phyloP scores from a whole-genome alignment of 2,797 vertebrate species.

The Centropyge bicolor region DNA sequence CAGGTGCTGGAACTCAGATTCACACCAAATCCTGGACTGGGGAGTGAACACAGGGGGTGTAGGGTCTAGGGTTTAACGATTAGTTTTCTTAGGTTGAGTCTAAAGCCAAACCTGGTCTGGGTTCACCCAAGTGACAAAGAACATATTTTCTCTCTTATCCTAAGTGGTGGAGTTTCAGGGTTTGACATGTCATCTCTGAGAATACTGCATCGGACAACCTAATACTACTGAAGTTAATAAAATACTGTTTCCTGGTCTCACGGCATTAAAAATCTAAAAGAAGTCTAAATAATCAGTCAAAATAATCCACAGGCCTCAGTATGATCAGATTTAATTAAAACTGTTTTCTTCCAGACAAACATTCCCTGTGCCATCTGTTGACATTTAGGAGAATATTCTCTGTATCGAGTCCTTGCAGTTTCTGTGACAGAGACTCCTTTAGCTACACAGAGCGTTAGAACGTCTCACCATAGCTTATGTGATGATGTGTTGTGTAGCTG shows the following conservation, averaged over 20 bases:
- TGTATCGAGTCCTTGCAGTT: background rate
- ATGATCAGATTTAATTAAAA: background rate
- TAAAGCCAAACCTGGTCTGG: background rate
- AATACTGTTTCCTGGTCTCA: background rate
- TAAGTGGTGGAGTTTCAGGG: background rate
- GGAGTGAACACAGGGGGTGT: slow-evolving; percentile 37
- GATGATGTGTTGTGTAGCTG: background rate
- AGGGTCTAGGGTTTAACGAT: slow-evolving; percentile 33
- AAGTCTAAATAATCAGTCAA: background rate
- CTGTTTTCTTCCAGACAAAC: background rate
- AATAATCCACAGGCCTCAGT: background rate
- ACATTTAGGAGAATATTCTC: background rate
- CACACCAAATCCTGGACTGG: slow-evolving; percentile 64
- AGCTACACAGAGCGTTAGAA: background rate
- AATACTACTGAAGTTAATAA: background rate
- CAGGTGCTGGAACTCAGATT: slow-evolving; percentile 82
- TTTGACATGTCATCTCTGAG: background rate
- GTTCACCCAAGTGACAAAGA: background rate
- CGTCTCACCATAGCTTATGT: background rate
- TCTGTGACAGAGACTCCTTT: background rate
- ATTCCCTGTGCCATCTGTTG: background rate
- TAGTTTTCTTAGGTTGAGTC: slow-evolving; percentile 6
- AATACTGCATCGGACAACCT: background rate
- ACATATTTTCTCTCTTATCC: background rate
- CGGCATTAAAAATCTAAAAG: background rate